Evolutionary conservation across 2,797 vertebrate species (phyloP), one percentile per base, ranked within the genome.

Genomic region (Pelobates cultripes): DNA sequence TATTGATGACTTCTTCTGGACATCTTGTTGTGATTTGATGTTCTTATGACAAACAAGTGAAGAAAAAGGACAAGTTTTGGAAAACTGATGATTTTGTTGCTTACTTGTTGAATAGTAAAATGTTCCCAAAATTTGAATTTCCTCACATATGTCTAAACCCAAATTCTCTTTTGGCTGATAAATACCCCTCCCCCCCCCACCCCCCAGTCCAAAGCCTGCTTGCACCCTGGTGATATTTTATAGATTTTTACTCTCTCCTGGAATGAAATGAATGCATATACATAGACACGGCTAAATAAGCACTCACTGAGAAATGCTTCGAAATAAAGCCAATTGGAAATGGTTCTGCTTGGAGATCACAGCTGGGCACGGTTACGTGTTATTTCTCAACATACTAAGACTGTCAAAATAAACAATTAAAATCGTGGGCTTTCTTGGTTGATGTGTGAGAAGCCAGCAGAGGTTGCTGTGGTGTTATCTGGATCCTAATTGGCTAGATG

Each of bases 331-430:
- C 79, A 75, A 79, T 76, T 84, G 77, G 66, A 79, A 84, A 84
- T 60, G 12, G n/a, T 71, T 79, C 67, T 79, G 71, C 66, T 7
- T 40, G 51, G 67, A 72, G 77, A 79, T 75, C 82, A 75, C 82
- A 84, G 77, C 77, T 79, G 77, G 82, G 60, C 43, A 55, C 73
- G 55, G 67, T 71, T 71, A 74, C 40, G 73, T 79, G 77, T 75
- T 84, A 79, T 67, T 75, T 79, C 72, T 79, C 75, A 67, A 79
- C 77, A 84, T 76, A 84, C 67, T 79, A 75, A 79, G 73, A 79
- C 77, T 84, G 82, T 84, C 82, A 84, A 79, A 84, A 84, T 84
- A 84, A 84, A 84, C 77, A 84, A 84, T 84, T 84, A 84, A 79
- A 84, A 84, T 79, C 77, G 55, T 71, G 72, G 60, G 66, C 47